Conservation (phyloP, 1,140 invertebrate species). For the Ericerus pela region DNA sequence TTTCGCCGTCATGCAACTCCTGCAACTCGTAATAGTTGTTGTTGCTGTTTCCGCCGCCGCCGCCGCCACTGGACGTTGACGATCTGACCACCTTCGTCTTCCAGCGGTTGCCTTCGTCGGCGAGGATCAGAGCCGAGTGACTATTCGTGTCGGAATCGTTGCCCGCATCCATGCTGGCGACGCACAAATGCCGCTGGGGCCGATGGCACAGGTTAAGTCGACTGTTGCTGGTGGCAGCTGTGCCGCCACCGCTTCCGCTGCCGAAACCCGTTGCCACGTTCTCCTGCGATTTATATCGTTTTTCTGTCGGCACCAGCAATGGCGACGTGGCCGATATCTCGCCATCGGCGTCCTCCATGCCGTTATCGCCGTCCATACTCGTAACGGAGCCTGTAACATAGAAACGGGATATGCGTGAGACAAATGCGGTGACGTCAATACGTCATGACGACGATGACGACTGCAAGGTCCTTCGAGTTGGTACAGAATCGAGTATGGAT, state of each 20-base stretch:
- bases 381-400: not conserved
- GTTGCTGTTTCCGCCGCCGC: slow-evolving; percentile 42
- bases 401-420: too few species aligned
- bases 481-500: too few species aligned
- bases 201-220: not conserved
- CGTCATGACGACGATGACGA: too few species aligned
- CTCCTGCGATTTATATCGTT: not conserved
- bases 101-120: slow-evolving; percentile 28
- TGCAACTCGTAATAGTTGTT: slow-evolving; percentile 63
- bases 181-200: not conserved
- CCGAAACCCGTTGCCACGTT: not conserved
- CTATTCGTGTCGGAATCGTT: slow-evolving; percentile 48
- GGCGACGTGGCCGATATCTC: slow-evolving; percentile 1
- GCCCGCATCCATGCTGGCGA: slow-evolving; percentile 31
- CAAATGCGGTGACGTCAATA: not conserved
- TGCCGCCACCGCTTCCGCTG: too few species aligned
- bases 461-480: too few species aligned
- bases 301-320: not conserved
- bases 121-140: slow-evolving; percentile 42
- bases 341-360: not conserved
- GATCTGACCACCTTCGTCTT: not conserved
- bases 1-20: slow-evolving; percentile 33
- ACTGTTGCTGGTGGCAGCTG: not conserved
- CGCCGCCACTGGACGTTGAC: slow-evolving; percentile 27
- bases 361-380: slow-evolving; percentile 1